Base-by-base conservation (phyloP, 2,888 invertebrate species). In the Nipponacmea schrenckii region DNA sequence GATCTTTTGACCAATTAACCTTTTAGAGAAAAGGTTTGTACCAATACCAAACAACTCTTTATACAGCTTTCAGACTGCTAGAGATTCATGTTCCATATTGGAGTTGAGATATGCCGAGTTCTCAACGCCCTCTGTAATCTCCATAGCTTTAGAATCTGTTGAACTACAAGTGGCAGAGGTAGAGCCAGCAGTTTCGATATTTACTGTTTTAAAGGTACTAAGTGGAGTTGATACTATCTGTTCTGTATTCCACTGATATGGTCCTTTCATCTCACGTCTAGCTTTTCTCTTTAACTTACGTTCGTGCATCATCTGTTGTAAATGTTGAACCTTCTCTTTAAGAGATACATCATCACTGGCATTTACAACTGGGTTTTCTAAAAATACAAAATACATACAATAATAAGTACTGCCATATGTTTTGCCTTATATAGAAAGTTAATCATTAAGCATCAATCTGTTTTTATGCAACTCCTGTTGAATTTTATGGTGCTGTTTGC, bases 281-380 rank as follows among this genome's bases (percentile, higher is more conserved):
- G 95, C 91, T 80, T 90, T 89, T 64, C 92, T 89, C 63, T 91
- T 89, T 56, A 90, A 94, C 77, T 95, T 93, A 83, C 95, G 92
- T 88, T 96, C 95, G 82, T 95, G 95, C 95, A 97, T 94, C 72
- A 96, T 95, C 79, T 95, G 91, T 79, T 96, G 93, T 69, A 96
- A 90, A 79, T 95, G 94, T 85, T 95, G 94, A 89, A 96, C 92
- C 89, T 96, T 96, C 80, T 94, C 94, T 83, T 94, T 93, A 10
- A 94, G 94, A 81, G 94, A 94, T 80, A 92, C 92, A 86, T 94
- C 94, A 79, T 94, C 64, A 44, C 10, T 26, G 69, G 14, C 26
- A 31, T 24, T 63, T 24, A 27, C 67, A 56, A 50, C 63, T 45
- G 15, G 73, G 65, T 15, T 14, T 45, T 62, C 66, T 64, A 46